Base-by-base conservation (phyloP, 2,888 invertebrate genomes). In the Macroteleia sp. region DNA sequence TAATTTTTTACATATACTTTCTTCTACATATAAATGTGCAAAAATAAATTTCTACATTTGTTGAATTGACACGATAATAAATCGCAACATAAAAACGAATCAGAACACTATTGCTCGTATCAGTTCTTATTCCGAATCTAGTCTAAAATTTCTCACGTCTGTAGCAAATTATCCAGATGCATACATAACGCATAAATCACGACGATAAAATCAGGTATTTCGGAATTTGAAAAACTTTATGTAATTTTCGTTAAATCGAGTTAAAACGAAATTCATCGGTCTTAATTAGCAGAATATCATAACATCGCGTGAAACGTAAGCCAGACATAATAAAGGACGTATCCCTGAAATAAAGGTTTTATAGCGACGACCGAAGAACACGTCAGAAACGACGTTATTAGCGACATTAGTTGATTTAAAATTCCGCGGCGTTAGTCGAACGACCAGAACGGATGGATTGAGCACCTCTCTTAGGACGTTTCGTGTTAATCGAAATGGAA, bases 401-500 rank as follows among this genome's bases (percentile, higher is more conserved):
- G 25, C 17, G 10, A 42, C 52, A 32, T 30, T 57, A 39, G 28
- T 41, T 19, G 39, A 32, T 57, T 59, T 50, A 20, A 61, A 59
- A 73, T 56, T 75, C 28, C 12, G 48, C 20, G 16, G 34, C 17
- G 34, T 25, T 34, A 32, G 59, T 54, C 17, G 39, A 14, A 46
- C 30, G 36, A 30, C 42, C 30, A 16, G 14, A 50, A 10, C 41
- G 34, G 56, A 42, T 56, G 32, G 32, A 69, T 46, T 12, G 52
- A 44, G 67, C 59, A 28, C 62, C 57, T 62, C 57, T 78, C 52
- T 61, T 62, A 64, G 62, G 64, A 81, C 81, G 78, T 78, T 83
- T 78, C 77, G 70, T 77, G 80, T 81, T 83, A 78, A 80, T 81
- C 77, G 77, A 78, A 81, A 83, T 81, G 80, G 77, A 79, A 83